These are phyloP conservation scores for Stictocephala bisonia DNA, from an alignment of 2,888 invertebrate species.

Conservation along the genomic window DNA sequence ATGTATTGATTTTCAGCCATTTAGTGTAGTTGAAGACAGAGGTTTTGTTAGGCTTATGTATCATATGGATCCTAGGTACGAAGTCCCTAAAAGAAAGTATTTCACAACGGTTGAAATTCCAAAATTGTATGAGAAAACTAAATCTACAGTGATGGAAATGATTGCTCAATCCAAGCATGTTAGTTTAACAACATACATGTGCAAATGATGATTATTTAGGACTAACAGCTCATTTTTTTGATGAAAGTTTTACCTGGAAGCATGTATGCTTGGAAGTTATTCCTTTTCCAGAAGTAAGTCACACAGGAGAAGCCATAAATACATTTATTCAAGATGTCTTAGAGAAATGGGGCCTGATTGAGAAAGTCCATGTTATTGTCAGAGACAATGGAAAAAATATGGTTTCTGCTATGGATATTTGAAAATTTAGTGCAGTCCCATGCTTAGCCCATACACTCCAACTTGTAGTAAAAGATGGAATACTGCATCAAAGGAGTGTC, in stretches of 20 bases:
- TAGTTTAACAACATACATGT: conserved; percentile 8
- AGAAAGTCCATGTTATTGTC: background rate
- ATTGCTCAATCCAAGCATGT: background rate
- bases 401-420: background rate
- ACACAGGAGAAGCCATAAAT: background rate
- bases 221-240: background rate
- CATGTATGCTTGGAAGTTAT: conserved; percentile 18
- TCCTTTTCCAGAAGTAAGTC: conserved; percentile 15
- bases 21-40: too few relatives aligned
- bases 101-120: background rate
- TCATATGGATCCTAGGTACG: conserved; percentile 16
- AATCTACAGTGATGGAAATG: background rate
- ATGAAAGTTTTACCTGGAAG: conserved; percentile 17
- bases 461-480: conserved; percentile 13
- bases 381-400: conserved; percentile 17
- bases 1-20: too few relatives aligned
- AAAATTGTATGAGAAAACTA: background rate
- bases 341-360: background rate
- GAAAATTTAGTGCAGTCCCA: conserved; percentile 3
- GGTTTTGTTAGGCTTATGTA: too few relatives aligned
- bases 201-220: conserved; percentile 18
- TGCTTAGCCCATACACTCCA: conserved; percentile 13
- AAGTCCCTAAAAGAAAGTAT: conserved; percentile 21
- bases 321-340: background rate
- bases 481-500: background rate